Conservation (phyloP, 2,113 vertebrate species). For the Choloepus hoffmanni region DNA sequence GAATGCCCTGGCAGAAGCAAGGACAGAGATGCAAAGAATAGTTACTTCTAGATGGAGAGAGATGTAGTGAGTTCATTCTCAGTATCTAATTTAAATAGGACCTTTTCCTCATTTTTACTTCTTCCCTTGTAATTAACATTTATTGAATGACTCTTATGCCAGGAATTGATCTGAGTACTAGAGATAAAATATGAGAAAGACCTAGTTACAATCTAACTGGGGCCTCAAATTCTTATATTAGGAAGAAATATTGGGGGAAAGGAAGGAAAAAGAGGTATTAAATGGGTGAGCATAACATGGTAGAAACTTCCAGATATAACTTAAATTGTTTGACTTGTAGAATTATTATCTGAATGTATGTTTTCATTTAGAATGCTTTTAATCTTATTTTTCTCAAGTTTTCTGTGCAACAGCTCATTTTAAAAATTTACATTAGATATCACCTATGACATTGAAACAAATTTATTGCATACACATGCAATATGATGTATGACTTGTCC, state of each 20-base stretch:
- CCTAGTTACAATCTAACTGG: neutral
- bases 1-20: conserved; percentile 1
- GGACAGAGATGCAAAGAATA: neutral
- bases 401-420: neutral
- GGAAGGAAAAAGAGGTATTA: neutral
- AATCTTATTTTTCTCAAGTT: conserved; percentile 21
- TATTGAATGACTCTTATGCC: neutral
- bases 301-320: neutral
- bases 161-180: neutral
- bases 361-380: conserved; percentile 23
- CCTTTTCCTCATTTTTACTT: neutral
- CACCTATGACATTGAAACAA: neutral
- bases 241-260: neutral
- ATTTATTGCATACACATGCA: neutral
- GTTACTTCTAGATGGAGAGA: neutral
- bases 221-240: neutral
- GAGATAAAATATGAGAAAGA: conserved; percentile 17
- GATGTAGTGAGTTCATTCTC: neutral
- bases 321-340: conserved; percentile 26
- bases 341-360: neutral
- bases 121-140: neutral
- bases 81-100: neutral
- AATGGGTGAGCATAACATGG: neutral
- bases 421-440: neutral
- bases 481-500: neutral